These are phyloP conservation scores for Rhimphoctona megacephalus DNA, from an alignment of 2,888 invertebrate genomes.

Conservation along the genomic window DNA sequence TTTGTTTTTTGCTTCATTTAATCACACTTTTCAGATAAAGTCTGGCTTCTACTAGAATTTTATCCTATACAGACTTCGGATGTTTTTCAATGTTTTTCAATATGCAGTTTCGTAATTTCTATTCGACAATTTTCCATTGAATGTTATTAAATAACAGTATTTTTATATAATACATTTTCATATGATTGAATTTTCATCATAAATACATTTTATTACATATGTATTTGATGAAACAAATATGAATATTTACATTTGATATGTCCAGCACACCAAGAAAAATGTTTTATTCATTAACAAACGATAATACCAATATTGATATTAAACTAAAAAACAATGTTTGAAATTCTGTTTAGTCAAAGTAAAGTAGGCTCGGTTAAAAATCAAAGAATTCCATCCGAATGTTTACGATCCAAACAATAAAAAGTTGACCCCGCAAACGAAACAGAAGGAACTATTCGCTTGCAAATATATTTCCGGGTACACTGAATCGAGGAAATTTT, in stretches of 20 bases:
- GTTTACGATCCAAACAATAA: not conserved
- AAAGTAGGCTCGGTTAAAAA: not conserved
- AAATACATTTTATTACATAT: not conserved
- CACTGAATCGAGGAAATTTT: constrained; percentile 27
- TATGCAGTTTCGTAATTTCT: not conserved
- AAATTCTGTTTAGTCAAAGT: not conserved
- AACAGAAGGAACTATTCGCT: constrained; percentile 32
- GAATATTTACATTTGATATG: not conserved
- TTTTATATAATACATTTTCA: not conserved
- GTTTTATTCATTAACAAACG: constrained; percentile 1
- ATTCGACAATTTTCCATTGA: not conserved
- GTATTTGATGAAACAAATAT: not conserved
- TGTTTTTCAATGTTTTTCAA: constrained; percentile 5
- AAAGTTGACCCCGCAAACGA: constrained; percentile 11
- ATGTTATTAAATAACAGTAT: not conserved
- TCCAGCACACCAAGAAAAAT: not conserved
- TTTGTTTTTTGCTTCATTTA: constrained; percentile 17
- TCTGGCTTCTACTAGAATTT: not conserved
- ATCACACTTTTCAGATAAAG: constrained; percentile 43
- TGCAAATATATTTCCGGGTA: constrained; percentile 47
- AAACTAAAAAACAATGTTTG: not conserved
- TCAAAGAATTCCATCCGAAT: not conserved
- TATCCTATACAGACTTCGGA: not conserved
- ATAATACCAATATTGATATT: not conserved
- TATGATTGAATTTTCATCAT: not conserved